phyloP scores from a whole-genome alignment of 1,140 invertebrate species.

The Diorhabda elongata region DNA sequence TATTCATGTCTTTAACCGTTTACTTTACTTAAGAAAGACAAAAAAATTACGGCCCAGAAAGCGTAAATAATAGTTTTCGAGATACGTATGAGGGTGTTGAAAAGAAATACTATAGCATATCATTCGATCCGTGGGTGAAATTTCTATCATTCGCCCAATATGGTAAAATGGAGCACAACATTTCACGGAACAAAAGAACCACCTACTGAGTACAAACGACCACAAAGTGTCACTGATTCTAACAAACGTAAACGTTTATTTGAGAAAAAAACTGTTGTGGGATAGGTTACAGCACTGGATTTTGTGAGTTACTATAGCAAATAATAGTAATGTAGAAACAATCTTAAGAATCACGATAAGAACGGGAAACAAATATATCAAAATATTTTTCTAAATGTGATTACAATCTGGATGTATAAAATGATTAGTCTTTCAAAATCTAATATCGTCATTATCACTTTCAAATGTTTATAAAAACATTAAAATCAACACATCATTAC shows the following conservation, averaged over 20 bases:
- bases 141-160: constrained; percentile 3
- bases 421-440: no score
- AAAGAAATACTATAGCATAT: neutral
- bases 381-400: no score
- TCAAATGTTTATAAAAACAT: no score
- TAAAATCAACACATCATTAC: no score
- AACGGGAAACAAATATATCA: no score
- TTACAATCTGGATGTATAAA: no score
- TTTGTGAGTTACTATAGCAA: no score
- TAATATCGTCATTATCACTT: no score
- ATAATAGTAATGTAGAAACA: no score
- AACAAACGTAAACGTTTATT: neutral
- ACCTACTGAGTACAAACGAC: constrained; percentile 11
- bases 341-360: no score
- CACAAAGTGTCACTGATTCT: neutral
- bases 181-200: constrained; percentile 10
- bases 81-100: neutral
- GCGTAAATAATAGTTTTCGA: neutral
- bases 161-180: constrained; percentile 7
- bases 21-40: neutral
- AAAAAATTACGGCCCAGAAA: neutral
- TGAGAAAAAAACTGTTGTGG: neutral
- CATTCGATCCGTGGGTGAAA: constrained; percentile 1
- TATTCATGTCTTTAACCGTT: neutral
- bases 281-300: no score